A percentile compares a stretch with the other conserved stretches of the same genome.
Conservation (phyloP, 2,888 invertebrate genomes). For the Schrankia costaestrigalis region DNA sequence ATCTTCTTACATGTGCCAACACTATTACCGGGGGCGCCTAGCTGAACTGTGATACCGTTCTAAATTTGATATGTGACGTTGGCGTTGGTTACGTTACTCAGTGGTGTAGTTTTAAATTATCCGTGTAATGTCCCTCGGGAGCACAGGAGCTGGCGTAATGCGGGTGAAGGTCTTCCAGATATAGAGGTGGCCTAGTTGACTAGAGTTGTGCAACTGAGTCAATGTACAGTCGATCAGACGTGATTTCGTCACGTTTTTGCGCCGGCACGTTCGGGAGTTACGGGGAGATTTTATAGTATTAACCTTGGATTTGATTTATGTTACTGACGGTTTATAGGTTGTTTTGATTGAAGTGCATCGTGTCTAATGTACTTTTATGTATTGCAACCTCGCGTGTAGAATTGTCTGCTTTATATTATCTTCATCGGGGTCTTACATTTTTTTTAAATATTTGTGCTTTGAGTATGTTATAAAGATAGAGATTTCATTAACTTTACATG, state of each 20-base stretch:
- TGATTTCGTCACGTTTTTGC: constrained; percentile 48
- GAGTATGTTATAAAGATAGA: too few species aligned
- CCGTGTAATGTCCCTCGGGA: constrained; percentile 53
- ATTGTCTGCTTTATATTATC: too few species aligned
- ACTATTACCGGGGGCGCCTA: constrained; percentile 28
- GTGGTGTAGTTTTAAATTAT: constrained; percentile 32
- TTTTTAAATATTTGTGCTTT: too few species aligned
- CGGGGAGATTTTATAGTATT: constrained; percentile 28
- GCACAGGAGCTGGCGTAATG: constrained; percentile 47
- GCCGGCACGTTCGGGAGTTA: constrained; percentile 29
- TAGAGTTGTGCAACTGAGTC: constrained; percentile 60
- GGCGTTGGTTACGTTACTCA: constrained; percentile 15
- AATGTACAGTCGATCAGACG: constrained; percentile 35
- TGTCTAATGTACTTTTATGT: too few species aligned
- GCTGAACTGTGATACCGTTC: constrained; percentile 22
- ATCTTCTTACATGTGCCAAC: constrained; percentile 27
- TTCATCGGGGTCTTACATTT: constrained; percentile 6
- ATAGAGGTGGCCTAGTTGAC: constrained; percentile 65
- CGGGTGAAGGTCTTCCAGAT: constrained; percentile 77
- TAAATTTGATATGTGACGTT: constrained; percentile 23
- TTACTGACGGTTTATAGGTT: constrained; percentile 12
- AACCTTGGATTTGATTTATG: constrained; percentile 28
- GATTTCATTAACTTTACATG: too few species aligned
- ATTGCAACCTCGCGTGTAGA: too few species aligned
- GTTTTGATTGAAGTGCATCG: too few species aligned